These are phyloP conservation scores for Parazoanthus darwini DNA, from an alignment of 92 coral and sea anemone genomes.

Conservation along the genomic window DNA sequence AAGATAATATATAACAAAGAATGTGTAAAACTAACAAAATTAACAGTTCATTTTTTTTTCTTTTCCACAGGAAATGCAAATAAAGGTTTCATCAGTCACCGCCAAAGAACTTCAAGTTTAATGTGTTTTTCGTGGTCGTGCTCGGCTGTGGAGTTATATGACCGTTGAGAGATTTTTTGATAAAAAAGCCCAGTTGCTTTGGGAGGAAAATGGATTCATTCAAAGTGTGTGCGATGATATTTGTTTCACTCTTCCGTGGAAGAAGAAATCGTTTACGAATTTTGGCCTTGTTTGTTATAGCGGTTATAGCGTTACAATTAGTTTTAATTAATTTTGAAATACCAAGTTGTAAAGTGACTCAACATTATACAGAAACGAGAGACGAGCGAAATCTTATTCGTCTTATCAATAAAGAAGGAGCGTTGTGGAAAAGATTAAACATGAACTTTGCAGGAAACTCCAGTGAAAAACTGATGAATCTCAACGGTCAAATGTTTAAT, in stretches of 20 bases:
- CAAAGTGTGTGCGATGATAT: not conserved
- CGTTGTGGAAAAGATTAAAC: not conserved
- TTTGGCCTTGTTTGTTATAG: not conserved
- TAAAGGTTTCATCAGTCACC: no score
- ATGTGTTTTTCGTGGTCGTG: not conserved
- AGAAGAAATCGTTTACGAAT: conserved; percentile 4
- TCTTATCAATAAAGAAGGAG: not conserved
- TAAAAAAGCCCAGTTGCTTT: not conserved
- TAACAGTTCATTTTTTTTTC: not conserved
- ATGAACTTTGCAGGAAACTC: not conserved
- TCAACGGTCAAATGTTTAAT: not conserved
- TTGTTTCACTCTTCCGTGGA: conserved; percentile 5
- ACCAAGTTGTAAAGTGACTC: not conserved
- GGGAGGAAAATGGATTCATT: not conserved
- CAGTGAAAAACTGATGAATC: not conserved
- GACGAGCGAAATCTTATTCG: not conserved
- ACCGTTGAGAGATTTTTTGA: not conserved
- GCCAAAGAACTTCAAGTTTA: no score
- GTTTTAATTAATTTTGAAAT: not conserved
- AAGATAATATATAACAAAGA: not conserved
- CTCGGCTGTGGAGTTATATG: not conserved
- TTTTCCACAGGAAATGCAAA: not conserved
- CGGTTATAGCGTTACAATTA: not conserved
- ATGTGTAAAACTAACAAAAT: no score
- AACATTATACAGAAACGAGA: not conserved